Evolutionary conservation across 2,113 vertebrate genomes (phyloP).

Genomic region (Hydropotes inermis): DNA sequence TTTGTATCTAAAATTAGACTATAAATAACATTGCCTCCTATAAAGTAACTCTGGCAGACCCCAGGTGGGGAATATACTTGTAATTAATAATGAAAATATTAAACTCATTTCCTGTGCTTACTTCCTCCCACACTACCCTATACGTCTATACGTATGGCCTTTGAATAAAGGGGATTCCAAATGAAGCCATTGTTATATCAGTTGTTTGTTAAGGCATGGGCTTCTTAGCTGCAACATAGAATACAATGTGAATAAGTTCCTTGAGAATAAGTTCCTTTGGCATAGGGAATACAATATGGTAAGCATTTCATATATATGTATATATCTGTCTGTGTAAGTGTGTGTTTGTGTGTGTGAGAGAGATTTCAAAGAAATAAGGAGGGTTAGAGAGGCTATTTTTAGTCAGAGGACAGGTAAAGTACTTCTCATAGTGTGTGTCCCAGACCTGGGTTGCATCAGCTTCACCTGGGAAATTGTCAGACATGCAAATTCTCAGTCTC

Average conservation of each 20-base stretch:
- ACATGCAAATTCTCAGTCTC: not conserved
- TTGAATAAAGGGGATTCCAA: not conserved
- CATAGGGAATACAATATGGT: not conserved
- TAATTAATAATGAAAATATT: conserved; percentile 26
- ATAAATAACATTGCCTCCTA: conserved; percentile 47
- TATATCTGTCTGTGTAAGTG: not conserved
- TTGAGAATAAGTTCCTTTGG: not conserved
- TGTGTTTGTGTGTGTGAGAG: not conserved
- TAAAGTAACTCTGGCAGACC: conserved; percentile 28
- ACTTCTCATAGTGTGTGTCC: not conserved
- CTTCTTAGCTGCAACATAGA: not conserved
- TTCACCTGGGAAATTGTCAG: not conserved
- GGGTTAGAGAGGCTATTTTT: not conserved
- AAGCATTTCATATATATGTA: not conserved
- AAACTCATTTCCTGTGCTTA: not conserved
- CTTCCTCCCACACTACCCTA: not conserved
- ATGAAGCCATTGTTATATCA: not conserved
- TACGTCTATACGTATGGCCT: not conserved
- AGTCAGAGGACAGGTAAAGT: not conserved
- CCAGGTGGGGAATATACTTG: not conserved
- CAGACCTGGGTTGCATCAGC: not conserved
- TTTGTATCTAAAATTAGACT: conserved; percentile 42
- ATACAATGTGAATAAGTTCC: not conserved
- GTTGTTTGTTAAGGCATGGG: not conserved
- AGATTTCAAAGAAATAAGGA: not conserved